Percentiles rank a stretch among this genome's conserved stretches.
Conservation (phyloP, 2,113 vertebrate species). For the Pseudopodoces humilis region DNA sequence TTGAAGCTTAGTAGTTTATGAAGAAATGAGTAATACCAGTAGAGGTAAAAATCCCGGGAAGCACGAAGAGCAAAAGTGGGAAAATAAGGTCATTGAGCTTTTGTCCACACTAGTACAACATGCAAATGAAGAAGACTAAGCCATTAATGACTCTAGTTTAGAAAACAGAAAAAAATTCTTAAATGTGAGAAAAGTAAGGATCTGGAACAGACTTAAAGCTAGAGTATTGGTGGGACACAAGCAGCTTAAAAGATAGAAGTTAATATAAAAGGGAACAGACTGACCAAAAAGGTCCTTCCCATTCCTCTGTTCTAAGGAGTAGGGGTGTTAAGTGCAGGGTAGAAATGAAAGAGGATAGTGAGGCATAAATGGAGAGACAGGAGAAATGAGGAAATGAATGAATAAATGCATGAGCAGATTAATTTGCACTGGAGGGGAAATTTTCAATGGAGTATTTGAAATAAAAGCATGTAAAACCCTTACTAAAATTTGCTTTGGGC, state of each 20-base stretch:
- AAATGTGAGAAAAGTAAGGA: not conserved
- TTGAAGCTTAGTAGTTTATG: not conserved
- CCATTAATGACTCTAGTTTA: not conserved
- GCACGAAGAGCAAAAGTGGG: not conserved
- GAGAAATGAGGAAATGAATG: not conserved
- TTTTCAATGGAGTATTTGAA: not conserved
- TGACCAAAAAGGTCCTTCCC: not conserved
- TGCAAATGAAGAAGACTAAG: not conserved
- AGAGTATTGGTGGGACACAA: not conserved
- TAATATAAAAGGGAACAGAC: not conserved
- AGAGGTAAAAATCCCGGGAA: not conserved
- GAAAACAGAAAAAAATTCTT: not conserved
- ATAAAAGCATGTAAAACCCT: not conserved
- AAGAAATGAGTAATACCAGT: not conserved
- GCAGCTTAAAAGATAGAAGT: not conserved
- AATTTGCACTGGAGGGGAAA: not conserved
- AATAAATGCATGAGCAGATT: not conserved
- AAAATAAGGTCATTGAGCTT: not conserved
- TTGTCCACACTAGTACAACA: not conserved
- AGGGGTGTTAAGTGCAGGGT: not conserved
- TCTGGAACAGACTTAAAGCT: not conserved
- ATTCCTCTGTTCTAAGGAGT: not conserved
- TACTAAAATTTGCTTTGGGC: not conserved
- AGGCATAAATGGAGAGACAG: not conserved
- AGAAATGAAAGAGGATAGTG: not conserved